Conservation (phyloP, 1,140 invertebrate species). For the Drosophila leontia region DNA sequence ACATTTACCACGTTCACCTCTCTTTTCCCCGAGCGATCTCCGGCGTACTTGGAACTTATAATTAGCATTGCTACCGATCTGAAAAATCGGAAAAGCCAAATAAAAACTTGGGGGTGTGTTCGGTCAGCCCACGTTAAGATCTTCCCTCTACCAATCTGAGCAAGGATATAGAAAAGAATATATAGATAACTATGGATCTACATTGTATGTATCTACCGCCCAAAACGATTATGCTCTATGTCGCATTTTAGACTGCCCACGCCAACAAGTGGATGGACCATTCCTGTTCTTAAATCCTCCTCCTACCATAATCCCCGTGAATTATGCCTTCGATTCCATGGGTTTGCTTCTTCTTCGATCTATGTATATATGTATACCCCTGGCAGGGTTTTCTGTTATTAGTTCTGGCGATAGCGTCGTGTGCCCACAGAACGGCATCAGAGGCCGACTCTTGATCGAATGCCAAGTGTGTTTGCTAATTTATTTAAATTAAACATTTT, state of each 20-base stretch:
- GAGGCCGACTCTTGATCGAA: slow-evolving; percentile 47
- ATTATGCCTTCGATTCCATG: slow-evolving; percentile 39
- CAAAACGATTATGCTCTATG: slow-evolving; percentile 11
- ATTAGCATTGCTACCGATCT: slow-evolving; percentile 33
- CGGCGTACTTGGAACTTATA: slow-evolving; percentile 47
- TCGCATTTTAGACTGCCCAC: slow-evolving; percentile 13
- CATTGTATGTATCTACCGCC: not conserved
- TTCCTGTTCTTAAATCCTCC: slow-evolving; percentile 3
- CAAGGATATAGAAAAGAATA: not conserved
- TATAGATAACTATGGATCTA: slow-evolving; percentile 2
- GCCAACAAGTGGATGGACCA: not conserved
- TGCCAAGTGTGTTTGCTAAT: slow-evolving; percentile 66
- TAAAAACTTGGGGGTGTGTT: slow-evolving; percentile 48
- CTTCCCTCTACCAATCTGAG: not conserved
- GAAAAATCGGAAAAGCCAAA: not conserved
- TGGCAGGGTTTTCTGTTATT: slow-evolving; percentile 8
- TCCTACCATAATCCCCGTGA: slow-evolving; percentile 31
- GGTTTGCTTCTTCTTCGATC: not conserved
- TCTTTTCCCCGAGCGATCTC: slow-evolving; percentile 28
- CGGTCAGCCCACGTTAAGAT: not conserved
- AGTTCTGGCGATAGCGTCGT: slow-evolving; percentile 47
- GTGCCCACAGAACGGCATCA: slow-evolving; percentile 48
- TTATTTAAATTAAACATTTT: slow-evolving; percentile 50
- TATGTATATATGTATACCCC: slow-evolving; percentile 12
- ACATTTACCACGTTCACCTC: not conserved